phyloP scores from a whole-genome alignment of 2,113 vertebrate genomes.

The Xenopus borealis region DNA sequence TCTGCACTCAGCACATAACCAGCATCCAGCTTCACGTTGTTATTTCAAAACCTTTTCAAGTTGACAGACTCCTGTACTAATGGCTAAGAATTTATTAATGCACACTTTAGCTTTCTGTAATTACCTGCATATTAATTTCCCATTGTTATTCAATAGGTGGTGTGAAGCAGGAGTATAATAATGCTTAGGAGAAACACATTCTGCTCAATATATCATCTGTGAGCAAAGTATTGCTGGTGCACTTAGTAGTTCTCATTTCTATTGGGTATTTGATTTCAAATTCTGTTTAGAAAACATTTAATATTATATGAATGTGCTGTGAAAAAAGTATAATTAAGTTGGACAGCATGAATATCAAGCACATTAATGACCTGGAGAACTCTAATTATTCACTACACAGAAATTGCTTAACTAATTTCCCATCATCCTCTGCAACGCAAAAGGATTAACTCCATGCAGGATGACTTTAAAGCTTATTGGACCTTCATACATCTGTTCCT shows the following conservation, averaged over 20 bases:
- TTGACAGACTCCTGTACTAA: constrained; percentile 13
- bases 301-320: no score
- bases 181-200: constrained; percentile 11
- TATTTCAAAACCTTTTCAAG: constrained; percentile 7
- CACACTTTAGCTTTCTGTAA: constrained; percentile 30
- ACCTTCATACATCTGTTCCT: no score
- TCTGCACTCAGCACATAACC: neutral
- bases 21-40: neutral
- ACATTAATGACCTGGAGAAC: no score
- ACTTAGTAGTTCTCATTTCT: neutral
- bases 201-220: constrained; percentile 18
- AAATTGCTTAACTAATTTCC: no score
- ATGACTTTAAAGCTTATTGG: no score
- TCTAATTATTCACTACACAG: no score
- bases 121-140: constrained; percentile 33
- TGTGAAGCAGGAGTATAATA: constrained; percentile 10
- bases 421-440: no score
- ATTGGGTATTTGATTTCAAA: neutral
- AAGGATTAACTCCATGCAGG: no score
- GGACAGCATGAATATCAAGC: no score
- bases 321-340: no score
- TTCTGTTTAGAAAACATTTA: no score
- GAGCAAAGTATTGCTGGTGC: neutral
- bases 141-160: constrained; percentile 30
- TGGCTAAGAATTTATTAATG: constrained; percentile 32